Conservation (phyloP, 1,140 invertebrate genomes). For the Reticulitermes speratus region DNA sequence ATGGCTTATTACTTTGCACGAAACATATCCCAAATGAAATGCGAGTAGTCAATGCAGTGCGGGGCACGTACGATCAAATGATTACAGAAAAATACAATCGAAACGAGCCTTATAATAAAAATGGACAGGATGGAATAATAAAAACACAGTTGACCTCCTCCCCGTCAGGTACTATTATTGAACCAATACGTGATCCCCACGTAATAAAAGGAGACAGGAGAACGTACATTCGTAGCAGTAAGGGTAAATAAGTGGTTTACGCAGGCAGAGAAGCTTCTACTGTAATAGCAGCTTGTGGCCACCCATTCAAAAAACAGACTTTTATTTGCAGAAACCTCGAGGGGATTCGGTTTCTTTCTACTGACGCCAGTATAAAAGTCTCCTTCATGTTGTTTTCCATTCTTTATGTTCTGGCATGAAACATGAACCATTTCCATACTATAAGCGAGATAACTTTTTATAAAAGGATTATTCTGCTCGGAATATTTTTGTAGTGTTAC, state of each 20-base stretch:
- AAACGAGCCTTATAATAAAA: conserved; percentile 4
- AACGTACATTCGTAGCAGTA: neutral
- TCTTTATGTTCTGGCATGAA: too few relatives aligned
- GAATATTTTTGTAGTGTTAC: too few relatives aligned
- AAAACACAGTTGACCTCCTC: neutral
- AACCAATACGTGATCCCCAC: neutral
- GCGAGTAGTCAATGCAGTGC: neutral
- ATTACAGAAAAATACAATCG: conserved; percentile 2
- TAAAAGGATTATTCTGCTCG: too few relatives aligned
- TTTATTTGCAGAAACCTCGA: neutral
- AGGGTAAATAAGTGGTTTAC: conserved; percentile 11
- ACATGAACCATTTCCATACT: too few relatives aligned
- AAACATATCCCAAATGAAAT: neutral
- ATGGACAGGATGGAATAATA: neutral
- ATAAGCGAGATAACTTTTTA: too few relatives aligned
- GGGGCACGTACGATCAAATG: neutral
- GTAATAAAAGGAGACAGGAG: neutral
- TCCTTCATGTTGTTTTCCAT: too few relatives aligned
- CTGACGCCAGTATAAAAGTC: neutral
- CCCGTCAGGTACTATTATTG: neutral
- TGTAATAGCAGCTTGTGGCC: neutral
- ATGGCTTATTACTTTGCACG: conserved; percentile 15
- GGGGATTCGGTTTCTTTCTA: neutral
- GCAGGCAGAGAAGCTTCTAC: neutral
- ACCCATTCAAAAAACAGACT: neutral